phyloP scores from a whole-genome alignment of 2,113 vertebrate species.

The Crypturellus undulatus region DNA sequence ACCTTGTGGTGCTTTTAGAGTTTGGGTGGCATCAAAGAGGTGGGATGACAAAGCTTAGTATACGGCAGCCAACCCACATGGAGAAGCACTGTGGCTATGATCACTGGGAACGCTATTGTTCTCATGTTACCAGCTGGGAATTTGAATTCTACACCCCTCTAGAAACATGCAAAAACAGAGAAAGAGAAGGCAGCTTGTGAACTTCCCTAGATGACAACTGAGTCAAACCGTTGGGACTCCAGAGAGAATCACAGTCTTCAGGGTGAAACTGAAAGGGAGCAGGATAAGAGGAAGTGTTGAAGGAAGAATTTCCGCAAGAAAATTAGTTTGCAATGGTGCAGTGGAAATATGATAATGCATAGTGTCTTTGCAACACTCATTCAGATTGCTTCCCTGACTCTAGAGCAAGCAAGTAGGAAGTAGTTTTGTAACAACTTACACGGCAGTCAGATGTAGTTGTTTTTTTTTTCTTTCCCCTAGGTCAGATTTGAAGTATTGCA shows the following conservation, averaged over 20 bases:
- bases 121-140: neutral
- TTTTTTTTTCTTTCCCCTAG: neutral
- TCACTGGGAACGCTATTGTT: fast-evolving
- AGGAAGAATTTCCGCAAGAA: constrained; percentile 9
- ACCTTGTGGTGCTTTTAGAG: neutral
- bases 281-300: neutral
- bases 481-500: neutral
- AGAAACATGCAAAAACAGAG: neutral
- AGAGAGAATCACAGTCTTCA: constrained; percentile 32
- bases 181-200: constrained; percentile 39
- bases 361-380: neutral
- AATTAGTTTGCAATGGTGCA: neutral
- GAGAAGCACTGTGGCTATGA: neutral
- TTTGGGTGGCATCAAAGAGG: neutral
- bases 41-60: neutral
- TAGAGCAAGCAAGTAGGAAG: neutral
- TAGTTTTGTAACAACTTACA: neutral
- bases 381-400: neutral
- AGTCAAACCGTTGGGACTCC: neutral
- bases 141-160: neutral
- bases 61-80: neutral
- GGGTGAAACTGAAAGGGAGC: neutral
- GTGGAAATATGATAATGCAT: constrained; percentile 7
- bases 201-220: constrained; percentile 8
- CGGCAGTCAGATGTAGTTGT: neutral